Base-by-base conservation (phyloP, 1,140 invertebrate genomes). In the Penaeus indicus region DNA sequence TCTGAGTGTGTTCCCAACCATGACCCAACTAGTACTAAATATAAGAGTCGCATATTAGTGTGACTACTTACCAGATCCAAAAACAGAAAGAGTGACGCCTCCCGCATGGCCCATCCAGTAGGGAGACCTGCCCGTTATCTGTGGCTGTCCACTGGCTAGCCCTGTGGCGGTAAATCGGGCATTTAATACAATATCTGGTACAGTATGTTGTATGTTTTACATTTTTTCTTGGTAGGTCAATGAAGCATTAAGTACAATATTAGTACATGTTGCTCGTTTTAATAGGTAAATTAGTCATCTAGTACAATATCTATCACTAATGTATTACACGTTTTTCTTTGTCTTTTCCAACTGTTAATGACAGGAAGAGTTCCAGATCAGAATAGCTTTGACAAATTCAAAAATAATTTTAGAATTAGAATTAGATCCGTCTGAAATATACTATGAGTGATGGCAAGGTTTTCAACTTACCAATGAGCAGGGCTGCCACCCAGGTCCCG, bases 31-130 rank as follows among this genome's bases (percentile, higher is more conserved):
- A 42, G n/a, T 42, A 8, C 4, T 21, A 19, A 42, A 84, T 4
- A 13, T 32, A 47, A 47, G 47, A 47, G 7, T 47, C 3, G n/a
- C 42, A 19, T 64, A 38, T 13, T 25, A 54, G 38, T 11, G 18
- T 47, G 13, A 54, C 22, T 2, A 19, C 84, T 85, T 22, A 85
- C 84, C 84, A 7, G 21, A 3, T 22, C 84, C 84, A 4, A n/a
- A 18, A 54, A 85, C 27, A 22, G n/a, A 38, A 16, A 85, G 47
- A 7, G 61, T 21, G 19, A 85, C 72, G 19, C 84, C 84, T 2
- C 84, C 84, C 10, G 10, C 27, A 22, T 77, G 10, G 16, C 84
- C 72, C 47, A 85, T 42, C 72, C 72, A 78, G 38, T 85, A 85
- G 0, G 84, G 84, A 13, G 3, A 47, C 13, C 84, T 63, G 54